Evolutionary conservation across 2,113 vertebrate species (phyloP).

Genomic region (Pipra filicauda): DNA sequence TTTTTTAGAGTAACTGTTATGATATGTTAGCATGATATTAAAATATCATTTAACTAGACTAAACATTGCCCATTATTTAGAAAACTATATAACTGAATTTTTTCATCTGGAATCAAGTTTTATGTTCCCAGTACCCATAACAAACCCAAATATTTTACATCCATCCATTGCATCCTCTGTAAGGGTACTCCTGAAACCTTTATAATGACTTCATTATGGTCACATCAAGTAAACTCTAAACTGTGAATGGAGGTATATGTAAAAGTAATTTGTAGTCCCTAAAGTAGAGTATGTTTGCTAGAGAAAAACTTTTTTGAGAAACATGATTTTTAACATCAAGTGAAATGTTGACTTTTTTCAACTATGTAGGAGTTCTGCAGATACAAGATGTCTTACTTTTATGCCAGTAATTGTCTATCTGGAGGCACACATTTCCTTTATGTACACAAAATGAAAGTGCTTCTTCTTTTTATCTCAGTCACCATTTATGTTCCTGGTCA

Average conservation of each 20-base stretch:
- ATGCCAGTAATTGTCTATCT: background rate
- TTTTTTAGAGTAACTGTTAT: background rate
- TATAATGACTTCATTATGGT: background rate
- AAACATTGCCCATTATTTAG: background rate
- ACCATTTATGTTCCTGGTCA: background rate
- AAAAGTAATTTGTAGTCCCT: background rate
- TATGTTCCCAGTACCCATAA: background rate
- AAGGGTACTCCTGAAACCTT: background rate
- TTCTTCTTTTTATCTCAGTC: conserved; percentile 7
- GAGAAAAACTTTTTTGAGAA: background rate
- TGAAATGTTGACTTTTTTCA: background rate
- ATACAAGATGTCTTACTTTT: background rate
- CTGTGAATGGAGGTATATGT: background rate
- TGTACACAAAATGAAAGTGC: background rate
- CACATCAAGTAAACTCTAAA: background rate
- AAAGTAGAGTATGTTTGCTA: background rate
- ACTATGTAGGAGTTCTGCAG: background rate
- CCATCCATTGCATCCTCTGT: background rate
- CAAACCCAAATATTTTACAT: background rate
- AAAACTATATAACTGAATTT: background rate
- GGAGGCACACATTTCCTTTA: background rate
- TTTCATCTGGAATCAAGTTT: background rate
- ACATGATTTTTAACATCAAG: background rate
- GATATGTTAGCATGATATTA: background rate
- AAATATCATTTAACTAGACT: background rate